Evolutionary conservation across 2,797 vertebrate species (phyloP).

Genomic region (Micropoecilia bifurca): DNA sequence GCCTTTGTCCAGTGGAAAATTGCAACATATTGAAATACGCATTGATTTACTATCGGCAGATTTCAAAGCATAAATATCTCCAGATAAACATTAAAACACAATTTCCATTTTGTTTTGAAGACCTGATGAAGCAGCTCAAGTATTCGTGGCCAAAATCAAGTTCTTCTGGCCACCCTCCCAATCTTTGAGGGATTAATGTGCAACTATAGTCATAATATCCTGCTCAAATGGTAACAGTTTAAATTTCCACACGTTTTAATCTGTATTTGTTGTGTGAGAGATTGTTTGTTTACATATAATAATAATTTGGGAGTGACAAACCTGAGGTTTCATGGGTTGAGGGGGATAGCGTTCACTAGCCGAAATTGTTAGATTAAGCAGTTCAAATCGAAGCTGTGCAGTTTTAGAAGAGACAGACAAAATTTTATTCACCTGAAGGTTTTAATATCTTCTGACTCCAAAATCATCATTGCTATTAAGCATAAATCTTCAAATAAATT

Average conservation of each 20-base stretch:
- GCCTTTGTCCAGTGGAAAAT: not conserved
- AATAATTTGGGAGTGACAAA: not conserved
- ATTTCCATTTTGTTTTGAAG: not conserved
- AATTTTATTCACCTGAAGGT: not conserved
- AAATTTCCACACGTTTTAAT: not conserved
- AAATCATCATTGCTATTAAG: not conserved
- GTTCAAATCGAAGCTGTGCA: not conserved
- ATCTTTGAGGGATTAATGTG: not conserved
- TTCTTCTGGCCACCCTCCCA: not conserved
- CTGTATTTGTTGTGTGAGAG: not conserved
- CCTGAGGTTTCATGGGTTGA: not conserved
- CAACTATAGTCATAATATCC: not conserved
- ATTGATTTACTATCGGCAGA: not conserved
- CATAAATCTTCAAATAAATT: not conserved
- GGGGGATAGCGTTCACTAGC: too few species aligned
- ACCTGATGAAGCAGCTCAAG: not conserved
- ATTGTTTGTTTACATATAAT: not conserved
- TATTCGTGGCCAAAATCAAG: not conserved
- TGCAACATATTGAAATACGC: not conserved
- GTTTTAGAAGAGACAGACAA: not conserved
- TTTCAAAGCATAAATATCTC: not conserved
- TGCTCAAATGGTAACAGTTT: not conserved
- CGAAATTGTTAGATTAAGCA: too few species aligned
- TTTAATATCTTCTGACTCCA: not conserved
- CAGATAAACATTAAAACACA: not conserved